Evolutionary conservation across 2,113 vertebrate species (phyloP).

Genomic region (Tichodroma muraria): DNA sequence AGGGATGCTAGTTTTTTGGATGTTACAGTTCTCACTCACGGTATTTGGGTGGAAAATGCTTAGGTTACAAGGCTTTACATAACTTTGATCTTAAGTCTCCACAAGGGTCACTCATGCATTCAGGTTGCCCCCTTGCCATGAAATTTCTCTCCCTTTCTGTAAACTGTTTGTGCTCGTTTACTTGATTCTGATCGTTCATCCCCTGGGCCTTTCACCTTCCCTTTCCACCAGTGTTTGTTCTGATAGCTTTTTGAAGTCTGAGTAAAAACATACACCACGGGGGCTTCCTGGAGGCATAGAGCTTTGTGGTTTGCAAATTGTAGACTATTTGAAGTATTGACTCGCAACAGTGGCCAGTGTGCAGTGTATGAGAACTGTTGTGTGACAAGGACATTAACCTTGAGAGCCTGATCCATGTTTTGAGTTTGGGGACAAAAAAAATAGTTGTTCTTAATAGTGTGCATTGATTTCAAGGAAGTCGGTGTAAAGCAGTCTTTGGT

Average conservation of each 20-base stretch:
- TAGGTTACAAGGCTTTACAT: not conserved
- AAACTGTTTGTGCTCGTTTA: not conserved
- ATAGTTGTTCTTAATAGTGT: not conserved
- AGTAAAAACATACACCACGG: not conserved
- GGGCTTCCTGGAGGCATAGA: not conserved
- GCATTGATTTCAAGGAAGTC: conserved; percentile 49
- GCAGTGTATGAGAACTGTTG: not conserved
- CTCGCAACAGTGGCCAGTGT: not conserved
- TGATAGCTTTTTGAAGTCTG: conserved; percentile 28
- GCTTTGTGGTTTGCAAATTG: conserved; percentile 26
- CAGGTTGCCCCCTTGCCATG: not conserved
- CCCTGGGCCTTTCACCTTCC: conserved; percentile 45
- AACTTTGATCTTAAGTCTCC: not conserved
- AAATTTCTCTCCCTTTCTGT: not conserved
- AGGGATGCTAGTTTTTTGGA: not conserved
- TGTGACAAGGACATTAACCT: not conserved
- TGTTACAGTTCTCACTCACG: not conserved
- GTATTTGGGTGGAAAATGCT: not conserved
- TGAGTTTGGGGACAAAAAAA: conserved; percentile 22
- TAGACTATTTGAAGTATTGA: not conserved
- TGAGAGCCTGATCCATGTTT: conserved; percentile 14
- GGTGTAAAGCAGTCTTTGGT: not conserved
- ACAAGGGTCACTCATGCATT: not conserved
- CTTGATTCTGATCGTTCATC: not conserved
- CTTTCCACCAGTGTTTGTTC: conserved; percentile 15